phyloP scores from a whole-genome alignment of 92 coral and sea anemone species.

The Galaxea fascicularis region DNA sequence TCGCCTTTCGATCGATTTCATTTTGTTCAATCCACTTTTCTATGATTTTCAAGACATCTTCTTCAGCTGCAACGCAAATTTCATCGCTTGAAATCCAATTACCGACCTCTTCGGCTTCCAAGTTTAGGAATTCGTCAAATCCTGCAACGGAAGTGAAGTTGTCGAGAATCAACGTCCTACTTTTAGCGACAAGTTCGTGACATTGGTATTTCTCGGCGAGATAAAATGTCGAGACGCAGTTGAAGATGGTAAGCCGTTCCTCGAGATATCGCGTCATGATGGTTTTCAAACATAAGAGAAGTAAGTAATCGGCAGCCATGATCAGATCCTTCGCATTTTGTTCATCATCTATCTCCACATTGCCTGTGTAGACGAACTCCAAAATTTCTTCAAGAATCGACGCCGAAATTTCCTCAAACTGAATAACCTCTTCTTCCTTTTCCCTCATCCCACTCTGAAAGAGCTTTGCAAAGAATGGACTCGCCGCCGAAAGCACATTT shows the following conservation, averaged over 20 bases:
- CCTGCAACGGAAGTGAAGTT: conserved; percentile 13
- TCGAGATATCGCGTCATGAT: background rate
- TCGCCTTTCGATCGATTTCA: conserved; percentile 6
- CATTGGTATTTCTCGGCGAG: conserved; percentile 35
- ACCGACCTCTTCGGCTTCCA: background rate
- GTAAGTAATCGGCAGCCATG: conserved; percentile 16
- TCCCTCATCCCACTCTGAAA: conserved; percentile 41
- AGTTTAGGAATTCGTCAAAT: conserved; percentile 9
- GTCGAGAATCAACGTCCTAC: background rate
- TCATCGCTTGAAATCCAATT: conserved; percentile 23
- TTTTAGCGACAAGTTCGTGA: background rate
- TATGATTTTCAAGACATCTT: background rate
- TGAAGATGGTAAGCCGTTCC: background rate
- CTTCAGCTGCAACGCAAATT: conserved; percentile 4
- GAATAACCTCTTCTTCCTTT: conserved; percentile 13
- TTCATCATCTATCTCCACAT: background rate
- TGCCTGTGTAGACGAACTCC: conserved; percentile 18
- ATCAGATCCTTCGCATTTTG: conserved; percentile 10
- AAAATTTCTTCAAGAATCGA: background rate
- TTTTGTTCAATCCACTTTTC: conserved; percentile 16
- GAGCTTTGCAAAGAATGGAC: conserved; percentile 21
- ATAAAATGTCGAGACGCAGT: background rate
- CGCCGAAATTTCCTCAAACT: conserved; percentile 17
- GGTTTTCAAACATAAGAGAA: conserved; percentile 13
- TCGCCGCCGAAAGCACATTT: conserved; percentile 41